Conservation (phyloP, 2,888 invertebrate genomes). For the Callimorpha dominula region DNA sequence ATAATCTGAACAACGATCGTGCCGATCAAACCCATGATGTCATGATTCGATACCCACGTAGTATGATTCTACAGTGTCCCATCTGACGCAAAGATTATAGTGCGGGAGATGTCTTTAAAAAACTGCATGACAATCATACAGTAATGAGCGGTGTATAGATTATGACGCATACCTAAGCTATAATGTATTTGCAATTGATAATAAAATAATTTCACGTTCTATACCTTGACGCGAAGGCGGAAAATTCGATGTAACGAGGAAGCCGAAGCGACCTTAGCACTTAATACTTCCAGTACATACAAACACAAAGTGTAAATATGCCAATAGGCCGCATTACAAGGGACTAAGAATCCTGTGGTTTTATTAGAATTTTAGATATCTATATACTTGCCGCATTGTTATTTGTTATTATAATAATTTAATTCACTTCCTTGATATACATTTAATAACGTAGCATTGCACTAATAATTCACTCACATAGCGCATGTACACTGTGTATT, state of each 20-base stretch:
- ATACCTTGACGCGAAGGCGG: slow-evolving; percentile 48
- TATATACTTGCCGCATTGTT: slow-evolving; percentile 54
- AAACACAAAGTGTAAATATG: slow-evolving; percentile 32
- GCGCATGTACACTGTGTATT: not conserved
- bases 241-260: slow-evolving; percentile 59
- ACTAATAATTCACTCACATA: not conserved
- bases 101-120: not conserved
- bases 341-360: slow-evolving; percentile 45
- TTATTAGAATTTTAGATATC: slow-evolving; percentile 48
- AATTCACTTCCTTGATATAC: slow-evolving; percentile 16
- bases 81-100: not conserved
- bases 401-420: slow-evolving; percentile 30
- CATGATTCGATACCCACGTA: no score
- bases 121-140: not conserved
- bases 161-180: slow-evolving; percentile 19
- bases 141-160: not conserved
- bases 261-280: slow-evolving; percentile 51
- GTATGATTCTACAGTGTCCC: no score
- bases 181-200: slow-evolving; percentile 21
- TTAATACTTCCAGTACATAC: slow-evolving; percentile 29
- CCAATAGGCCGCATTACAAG: slow-evolving; percentile 29
- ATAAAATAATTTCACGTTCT: slow-evolving; percentile 43
- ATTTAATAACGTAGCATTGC: not conserved
- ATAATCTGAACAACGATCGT: no score
- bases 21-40: no score